Evolutionary conservation across 2,888 invertebrate genomes (phyloP).

Genomic region (Pantelozetes paolii): DNA sequence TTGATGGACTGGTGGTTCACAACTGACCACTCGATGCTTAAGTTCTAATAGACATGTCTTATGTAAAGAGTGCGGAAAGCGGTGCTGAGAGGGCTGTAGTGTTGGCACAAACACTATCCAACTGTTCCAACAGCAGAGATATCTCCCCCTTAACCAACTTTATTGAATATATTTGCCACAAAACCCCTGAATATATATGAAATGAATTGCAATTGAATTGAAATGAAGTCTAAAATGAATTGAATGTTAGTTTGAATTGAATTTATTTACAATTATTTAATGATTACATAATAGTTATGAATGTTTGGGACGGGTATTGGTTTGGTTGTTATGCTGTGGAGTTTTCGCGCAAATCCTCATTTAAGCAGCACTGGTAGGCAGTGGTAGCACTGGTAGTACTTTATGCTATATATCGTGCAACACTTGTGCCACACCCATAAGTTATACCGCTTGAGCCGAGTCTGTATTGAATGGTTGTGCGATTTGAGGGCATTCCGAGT

Average conservation of each 20-base stretch:
- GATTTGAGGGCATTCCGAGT: slow-evolving; percentile 19
- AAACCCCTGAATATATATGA: not conserved
- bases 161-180: too few relatives aligned
- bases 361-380: not conserved
- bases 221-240: too few relatives aligned
- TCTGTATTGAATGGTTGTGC: not conserved
- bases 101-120: not conserved
- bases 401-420: not conserved
- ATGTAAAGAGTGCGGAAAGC: not conserved
- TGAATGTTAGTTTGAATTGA: not conserved
- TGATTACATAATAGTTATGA: too few relatives aligned
- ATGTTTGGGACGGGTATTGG: too few relatives aligned
- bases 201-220: not conserved
- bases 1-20: too few relatives aligned
- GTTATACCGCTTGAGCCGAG: slow-evolving; percentile 3
- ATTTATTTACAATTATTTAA: too few relatives aligned
- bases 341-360: not conserved
- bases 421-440: slow-evolving; percentile 32
- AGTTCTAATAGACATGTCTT: too few relatives aligned
- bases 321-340: too few relatives aligned
- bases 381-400: too few relatives aligned
- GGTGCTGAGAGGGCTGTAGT: not conserved
- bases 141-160: not conserved
- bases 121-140: not conserved
- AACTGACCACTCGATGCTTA: too few relatives aligned